These are phyloP conservation scores for Gymnocephalus cernua DNA, from an alignment of 2,113 vertebrate genomes.

Conservation along the genomic window DNA sequence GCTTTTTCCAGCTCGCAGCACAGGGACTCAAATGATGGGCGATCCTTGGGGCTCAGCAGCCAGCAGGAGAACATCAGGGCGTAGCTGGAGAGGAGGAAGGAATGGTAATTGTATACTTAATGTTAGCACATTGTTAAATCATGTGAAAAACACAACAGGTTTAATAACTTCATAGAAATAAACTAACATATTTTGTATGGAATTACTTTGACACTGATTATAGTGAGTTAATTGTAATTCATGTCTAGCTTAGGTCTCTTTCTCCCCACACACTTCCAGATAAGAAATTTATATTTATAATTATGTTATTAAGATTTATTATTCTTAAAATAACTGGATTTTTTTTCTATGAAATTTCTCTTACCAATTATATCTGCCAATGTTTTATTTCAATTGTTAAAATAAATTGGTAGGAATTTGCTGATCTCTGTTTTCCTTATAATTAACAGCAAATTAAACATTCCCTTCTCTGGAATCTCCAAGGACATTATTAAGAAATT, in stretches of 20 bases:
- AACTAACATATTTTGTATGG: not conserved
- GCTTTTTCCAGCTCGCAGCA: constrained; percentile 88
- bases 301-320: not conserved
- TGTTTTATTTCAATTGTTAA: not conserved
- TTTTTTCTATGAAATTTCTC: not conserved
- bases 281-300: not conserved
- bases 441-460: not conserved
- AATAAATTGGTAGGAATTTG: not conserved
- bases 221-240: no score
- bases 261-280: not conserved
- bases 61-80: constrained; percentile 91
- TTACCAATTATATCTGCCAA: not conserved
- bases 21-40: constrained; percentile 87
- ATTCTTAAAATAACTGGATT: not conserved
- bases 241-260: no score
- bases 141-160: not conserved
- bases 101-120: not conserved
- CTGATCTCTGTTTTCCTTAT: not conserved
- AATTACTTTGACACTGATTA: not conserved
- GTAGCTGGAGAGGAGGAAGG: constrained; percentile 80
- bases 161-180: not conserved
- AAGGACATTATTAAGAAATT: not conserved
- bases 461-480: not conserved
- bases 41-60: constrained; percentile 90
- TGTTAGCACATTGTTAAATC: not conserved